These are phyloP conservation scores for Bedellia somnulentella DNA, from an alignment of 2,888 invertebrate species.

Conservation along the genomic window DNA sequence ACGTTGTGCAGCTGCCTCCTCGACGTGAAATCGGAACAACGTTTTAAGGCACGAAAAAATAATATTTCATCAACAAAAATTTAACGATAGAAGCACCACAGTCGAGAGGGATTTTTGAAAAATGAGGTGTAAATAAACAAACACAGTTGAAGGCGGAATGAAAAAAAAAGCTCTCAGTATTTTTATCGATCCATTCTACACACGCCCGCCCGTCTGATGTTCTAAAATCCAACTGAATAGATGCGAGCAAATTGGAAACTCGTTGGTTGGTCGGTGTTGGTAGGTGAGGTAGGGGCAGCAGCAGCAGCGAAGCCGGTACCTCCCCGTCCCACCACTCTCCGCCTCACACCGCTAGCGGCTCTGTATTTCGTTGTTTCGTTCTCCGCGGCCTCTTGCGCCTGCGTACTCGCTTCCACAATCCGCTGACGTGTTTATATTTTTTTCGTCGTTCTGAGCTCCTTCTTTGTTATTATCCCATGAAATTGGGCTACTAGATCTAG, in stretches of 20 bases:
- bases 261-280: no score
- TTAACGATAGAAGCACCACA: constrained; percentile 33
- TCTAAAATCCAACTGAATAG: constrained; percentile 54
- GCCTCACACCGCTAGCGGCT: no score
- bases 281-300: no score
- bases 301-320: no score
- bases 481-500: no score
- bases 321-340: no score
- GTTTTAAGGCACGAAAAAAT: constrained; percentile 31
- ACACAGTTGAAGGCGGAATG: constrained; percentile 60
- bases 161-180: constrained; percentile 65
- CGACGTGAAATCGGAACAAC: constrained; percentile 56
- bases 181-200: constrained; percentile 56
- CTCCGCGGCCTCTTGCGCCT: constrained; percentile 41
- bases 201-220: constrained; percentile 60
- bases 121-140: constrained; percentile 54
- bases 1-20: constrained; percentile 53
- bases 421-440: constrained; percentile 56
- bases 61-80: constrained; percentile 36
- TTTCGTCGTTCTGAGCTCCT: constrained; percentile 34
- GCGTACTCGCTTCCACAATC: constrained; percentile 37
- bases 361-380: constrained; percentile 7
- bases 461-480: no score
- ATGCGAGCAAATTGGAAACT: constrained; percentile 7
- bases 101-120: constrained; percentile 53